A percentile compares a stretch with the other conserved stretches of the same genome.
phyloP scores from a whole-genome alignment of 2,888 invertebrate species.

The Metalampra italica region DNA sequence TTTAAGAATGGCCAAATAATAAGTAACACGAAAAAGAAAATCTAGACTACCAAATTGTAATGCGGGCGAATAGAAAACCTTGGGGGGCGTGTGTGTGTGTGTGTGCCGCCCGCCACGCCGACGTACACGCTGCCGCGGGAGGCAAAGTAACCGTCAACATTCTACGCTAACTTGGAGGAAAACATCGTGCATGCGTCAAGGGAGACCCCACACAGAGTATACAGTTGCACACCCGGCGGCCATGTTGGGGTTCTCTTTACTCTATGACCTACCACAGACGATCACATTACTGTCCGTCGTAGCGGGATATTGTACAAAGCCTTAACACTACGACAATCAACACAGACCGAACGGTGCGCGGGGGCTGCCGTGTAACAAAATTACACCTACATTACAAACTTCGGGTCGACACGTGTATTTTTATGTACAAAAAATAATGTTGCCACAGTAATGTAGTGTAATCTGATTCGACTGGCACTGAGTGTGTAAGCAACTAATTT shows the following conservation, averaged over 20 bases:
- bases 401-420: too few species aligned
- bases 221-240: conserved; percentile 15
- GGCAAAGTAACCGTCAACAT: background rate
- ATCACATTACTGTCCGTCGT: conserved; percentile 15
- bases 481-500: too few species aligned
- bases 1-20: conserved; percentile 58
- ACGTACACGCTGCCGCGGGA: too few species aligned
- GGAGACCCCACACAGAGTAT: background rate
- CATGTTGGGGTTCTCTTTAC: conserved; percentile 32
- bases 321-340: conserved; percentile 38
- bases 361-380: conserved; percentile 29
- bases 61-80: conserved; percentile 29
- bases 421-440: too few species aligned
- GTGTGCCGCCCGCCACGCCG: too few species aligned
- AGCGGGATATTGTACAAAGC: conserved; percentile 44
- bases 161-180: background rate
- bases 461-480: too few species aligned
- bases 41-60: conserved; percentile 51
- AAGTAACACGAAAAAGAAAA: conserved; percentile 48
- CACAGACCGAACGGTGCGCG: conserved; percentile 38
- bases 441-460: too few species aligned
- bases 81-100: background rate
- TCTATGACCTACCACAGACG: conserved; percentile 30
- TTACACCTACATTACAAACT: conserved; percentile 36
- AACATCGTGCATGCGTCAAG: too few species aligned